Evolutionary conservation across 2,888 invertebrate genomes (phyloP), one percentile per base, ranked within the genome.

Genomic region (Periphyllus acericola): DNA sequence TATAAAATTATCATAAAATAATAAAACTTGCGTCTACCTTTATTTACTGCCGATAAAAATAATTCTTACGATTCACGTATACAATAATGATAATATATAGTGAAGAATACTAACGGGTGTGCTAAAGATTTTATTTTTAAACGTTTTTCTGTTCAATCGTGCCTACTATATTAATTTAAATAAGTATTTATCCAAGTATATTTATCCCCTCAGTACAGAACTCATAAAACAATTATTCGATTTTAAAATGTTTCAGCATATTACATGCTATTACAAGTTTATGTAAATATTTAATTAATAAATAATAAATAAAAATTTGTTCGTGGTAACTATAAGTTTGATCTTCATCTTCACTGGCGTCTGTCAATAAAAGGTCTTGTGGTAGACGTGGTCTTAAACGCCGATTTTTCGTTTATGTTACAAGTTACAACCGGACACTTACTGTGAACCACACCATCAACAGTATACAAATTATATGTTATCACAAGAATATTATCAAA

Each of bases 151-250:
- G 25, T 1, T 60, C 8, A 25, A 60, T 60, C 60, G 25, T 25
- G 21, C 6, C 52, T 52, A 52, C 60, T 60, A 60, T 25, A 60
- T 5, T 60, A 25, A 60, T 60, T 60, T 21, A 60, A 60, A 60
- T 6, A 2, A 6, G 2, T 19, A 19, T 60, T 21, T 25, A 25
- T 60, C 60, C 21, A 17, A 36, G 6, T 46, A 46, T 46, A 46
- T 9, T 46, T 46, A 36, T 36, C 1, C n/a, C 32, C 89, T 79
- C 79, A 83, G 79, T 79, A 79, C 79, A 83, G 87, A 89, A 68
- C 83, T 85, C 78, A 89, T 83, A 83, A 83, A 87, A 89, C 60
- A 66, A 75, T 46, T 75, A 80, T 9, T n/a, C n/a, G n/a, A n/a
- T n/a, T n/a, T n/a, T n/a, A n/a, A n/a, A n/a, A n/a, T n/a, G n/a